Conservation (phyloP, 1,140 invertebrate species). For the Lordiphosa mommai region DNA sequence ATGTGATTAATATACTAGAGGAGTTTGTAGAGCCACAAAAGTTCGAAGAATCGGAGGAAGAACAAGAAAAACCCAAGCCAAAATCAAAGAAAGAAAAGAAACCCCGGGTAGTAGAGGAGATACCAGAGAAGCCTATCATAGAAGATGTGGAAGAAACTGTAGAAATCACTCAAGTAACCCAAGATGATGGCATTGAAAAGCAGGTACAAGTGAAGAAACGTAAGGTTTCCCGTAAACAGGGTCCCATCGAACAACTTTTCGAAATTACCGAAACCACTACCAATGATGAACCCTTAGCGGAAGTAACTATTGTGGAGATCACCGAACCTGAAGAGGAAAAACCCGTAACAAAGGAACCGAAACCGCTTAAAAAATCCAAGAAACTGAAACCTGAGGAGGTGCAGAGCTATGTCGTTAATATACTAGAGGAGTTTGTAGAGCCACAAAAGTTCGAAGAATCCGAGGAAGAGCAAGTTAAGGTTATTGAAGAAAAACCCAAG, state of each 20-base stretch:
- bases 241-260: constrained; percentile 57
- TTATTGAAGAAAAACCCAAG: constrained; percentile 29
- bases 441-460: constrained; percentile 35
- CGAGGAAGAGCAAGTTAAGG: constrained; percentile 34
- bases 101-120: constrained; percentile 17
- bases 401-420: constrained; percentile 32
- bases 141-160: constrained; percentile 45
- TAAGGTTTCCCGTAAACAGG: constrained; percentile 47
- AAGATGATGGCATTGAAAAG: constrained; percentile 30
- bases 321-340: constrained; percentile 14
- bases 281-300: constrained; percentile 38
- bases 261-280: constrained; percentile 74
- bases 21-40: constrained; percentile 14
- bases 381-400: constrained; percentile 52
- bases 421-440: constrained; percentile 5
- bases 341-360: not conserved
- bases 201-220: constrained; percentile 42
- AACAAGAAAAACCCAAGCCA: constrained; percentile 29
- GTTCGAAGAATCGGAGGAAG: constrained; percentile 37
- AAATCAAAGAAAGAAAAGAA: constrained; percentile 26
- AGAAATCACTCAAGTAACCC: constrained; percentile 16
- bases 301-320: constrained; percentile 53
- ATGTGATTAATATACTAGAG: constrained; percentile 23
- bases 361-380: constrained; percentile 39
- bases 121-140: constrained; percentile 33